phyloP scores from a whole-genome alignment of 2,113 vertebrate genomes.

The Chionodraco myersi region DNA sequence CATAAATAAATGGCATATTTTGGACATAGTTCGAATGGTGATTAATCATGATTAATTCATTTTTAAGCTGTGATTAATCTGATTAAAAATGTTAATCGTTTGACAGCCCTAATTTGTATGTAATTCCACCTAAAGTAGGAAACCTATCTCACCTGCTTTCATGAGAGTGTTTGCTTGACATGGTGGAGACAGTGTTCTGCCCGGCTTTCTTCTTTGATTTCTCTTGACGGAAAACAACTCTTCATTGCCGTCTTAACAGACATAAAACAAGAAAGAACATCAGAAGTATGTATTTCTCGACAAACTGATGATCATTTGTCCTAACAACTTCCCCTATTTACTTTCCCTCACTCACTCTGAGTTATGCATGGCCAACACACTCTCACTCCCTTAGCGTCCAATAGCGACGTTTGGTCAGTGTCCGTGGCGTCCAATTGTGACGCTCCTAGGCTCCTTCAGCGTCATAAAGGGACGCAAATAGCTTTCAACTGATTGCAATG shows the following conservation, averaged over 20 bases:
- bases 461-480: no score
- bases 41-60: no score
- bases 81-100: no score
- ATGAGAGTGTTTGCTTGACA: neutral
- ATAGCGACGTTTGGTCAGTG: no score
- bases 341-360: constrained; percentile 1
- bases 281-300: neutral
- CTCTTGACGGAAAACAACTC: neutral
- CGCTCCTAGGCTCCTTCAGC: no score
- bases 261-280: neutral
- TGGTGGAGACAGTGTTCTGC: neutral
- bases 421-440: no score
- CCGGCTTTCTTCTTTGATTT: neutral
- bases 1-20: no score
- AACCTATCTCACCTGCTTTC: neutral
- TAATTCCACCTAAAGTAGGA: neutral
- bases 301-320: constrained; percentile 11
- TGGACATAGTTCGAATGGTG: no score
- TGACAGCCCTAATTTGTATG: neutral
- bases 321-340: constrained; percentile 5
- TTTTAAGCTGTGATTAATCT: no score
- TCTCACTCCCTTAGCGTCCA: no score
- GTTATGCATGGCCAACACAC: neutral
- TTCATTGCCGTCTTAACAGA: neutral
- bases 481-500: no score